These are phyloP conservation scores for Heloderma charlesbogerti DNA, from an alignment of 2,113 vertebrate genomes.

Conservation along the genomic window DNA sequence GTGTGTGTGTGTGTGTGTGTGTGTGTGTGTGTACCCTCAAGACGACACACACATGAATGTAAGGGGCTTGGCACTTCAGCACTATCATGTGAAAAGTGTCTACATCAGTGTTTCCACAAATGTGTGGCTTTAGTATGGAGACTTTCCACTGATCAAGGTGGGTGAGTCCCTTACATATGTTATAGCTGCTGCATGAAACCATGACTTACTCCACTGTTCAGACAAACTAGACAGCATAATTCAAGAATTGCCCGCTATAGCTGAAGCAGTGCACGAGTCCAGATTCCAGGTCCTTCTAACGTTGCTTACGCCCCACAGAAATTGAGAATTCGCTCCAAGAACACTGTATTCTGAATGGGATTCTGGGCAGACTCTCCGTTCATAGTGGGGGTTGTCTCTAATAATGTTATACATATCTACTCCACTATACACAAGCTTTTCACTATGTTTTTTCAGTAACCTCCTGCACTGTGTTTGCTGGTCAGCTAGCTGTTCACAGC, in stretches of 20 bases:
- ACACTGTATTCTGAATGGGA: background rate
- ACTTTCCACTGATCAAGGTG: background rate
- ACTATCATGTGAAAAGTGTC: background rate
- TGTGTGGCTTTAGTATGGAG: background rate
- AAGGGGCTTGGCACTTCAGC: background rate
- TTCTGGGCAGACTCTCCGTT: background rate
- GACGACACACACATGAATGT: background rate
- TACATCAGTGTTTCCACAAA: background rate
- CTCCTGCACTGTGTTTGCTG: background rate
- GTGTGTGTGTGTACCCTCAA: background rate
- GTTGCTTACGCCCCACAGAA: background rate
- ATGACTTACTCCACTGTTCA: background rate
- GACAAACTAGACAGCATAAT: background rate
- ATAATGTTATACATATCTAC: background rate
- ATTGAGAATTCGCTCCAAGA: background rate
- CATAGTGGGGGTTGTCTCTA: background rate
- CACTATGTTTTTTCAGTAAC: background rate
- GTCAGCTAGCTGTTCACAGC: background rate
- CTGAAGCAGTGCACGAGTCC: background rate
- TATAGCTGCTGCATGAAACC: background rate
- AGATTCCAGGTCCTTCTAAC: background rate
- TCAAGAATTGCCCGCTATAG: background rate
- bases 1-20: background rate
- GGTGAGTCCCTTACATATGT: background rate
- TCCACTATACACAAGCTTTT: background rate